phyloP scores from a whole-genome alignment of 2,888 invertebrate species.

The Parasteatoda lunata region DNA sequence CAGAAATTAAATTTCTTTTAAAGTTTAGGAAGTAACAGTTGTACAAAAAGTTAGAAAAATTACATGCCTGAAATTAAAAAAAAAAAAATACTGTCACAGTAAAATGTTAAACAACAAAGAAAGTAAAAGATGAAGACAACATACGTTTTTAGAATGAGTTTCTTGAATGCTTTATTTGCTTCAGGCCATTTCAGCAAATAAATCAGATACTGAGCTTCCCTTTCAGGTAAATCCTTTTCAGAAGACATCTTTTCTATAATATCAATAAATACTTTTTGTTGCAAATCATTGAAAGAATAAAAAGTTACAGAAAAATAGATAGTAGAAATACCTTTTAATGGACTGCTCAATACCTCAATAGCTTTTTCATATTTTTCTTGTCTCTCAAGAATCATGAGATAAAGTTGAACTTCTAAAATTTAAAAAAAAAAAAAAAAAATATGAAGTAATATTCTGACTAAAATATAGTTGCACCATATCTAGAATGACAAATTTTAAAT shows the following conservation, averaged over 20 bases:
- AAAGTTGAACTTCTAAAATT: slow-evolving; percentile 85
- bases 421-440: not conserved
- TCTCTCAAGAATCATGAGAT: slow-evolving; percentile 87
- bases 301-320: not conserved
- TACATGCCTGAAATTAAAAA: too few species aligned
- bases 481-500: too few species aligned
- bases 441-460: too few species aligned
- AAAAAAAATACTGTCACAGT: too few species aligned
- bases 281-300: not conserved
- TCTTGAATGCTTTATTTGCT: slow-evolving; percentile 83
- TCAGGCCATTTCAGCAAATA: slow-evolving; percentile 84
- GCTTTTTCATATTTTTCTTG: slow-evolving; percentile 86
- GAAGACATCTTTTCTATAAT: slow-evolving; percentile 77
- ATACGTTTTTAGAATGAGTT: slow-evolving; percentile 84
- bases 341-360: slow-evolving; percentile 85
- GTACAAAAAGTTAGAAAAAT: too few species aligned
- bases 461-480: too few species aligned
- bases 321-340: slow-evolving; percentile 79
- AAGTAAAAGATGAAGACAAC: slow-evolving; percentile 69
- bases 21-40: too few species aligned
- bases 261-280: not conserved
- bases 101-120: too few species aligned
- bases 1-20: too few species aligned
- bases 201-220: slow-evolving; percentile 83
- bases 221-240: slow-evolving; percentile 79